phyloP scores from a whole-genome alignment of 2,797 vertebrate genomes.

The Myoxocephalus aenaeus region DNA sequence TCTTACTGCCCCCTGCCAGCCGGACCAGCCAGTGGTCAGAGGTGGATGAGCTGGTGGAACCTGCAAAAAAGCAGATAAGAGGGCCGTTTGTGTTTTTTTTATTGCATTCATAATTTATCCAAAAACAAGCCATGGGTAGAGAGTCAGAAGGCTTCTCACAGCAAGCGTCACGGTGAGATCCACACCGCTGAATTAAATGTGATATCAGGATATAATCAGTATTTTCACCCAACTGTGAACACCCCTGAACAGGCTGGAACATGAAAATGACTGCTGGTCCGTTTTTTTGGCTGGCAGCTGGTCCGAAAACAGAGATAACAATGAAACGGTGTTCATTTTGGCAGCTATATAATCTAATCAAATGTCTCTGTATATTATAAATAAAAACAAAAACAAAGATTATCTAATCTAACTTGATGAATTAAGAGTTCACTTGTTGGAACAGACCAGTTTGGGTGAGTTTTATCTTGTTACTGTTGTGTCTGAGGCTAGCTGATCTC shows the following conservation, averaged over 20 bases:
- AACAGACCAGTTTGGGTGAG: too few species aligned
- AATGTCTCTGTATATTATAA: too few species aligned
- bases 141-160: neutral
- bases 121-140: neutral
- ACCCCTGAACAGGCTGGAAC: neutral
- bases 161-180: neutral
- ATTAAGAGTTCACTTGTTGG: too few species aligned
- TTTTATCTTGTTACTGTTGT: too few species aligned
- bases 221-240: constrained; percentile 3
- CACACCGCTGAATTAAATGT: neutral
- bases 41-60: constrained; percentile 86
- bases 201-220: neutral
- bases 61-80: constrained; percentile 65
- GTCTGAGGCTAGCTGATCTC: too few species aligned
- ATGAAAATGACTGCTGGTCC: neutral
- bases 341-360: too few species aligned
- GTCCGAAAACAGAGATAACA: too few species aligned
- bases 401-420: too few species aligned
- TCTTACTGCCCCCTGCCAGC: constrained; percentile 76
- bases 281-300: too few species aligned
- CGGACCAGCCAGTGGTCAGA: constrained; percentile 92
- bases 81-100: neutral
- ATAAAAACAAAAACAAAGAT: too few species aligned
- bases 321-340: too few species aligned
- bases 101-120: neutral